Percentiles rank a stretch among this genome's conserved stretches.
Conservation (phyloP, 2,888 invertebrate species). For the Pachymerium ferrugineum region DNA sequence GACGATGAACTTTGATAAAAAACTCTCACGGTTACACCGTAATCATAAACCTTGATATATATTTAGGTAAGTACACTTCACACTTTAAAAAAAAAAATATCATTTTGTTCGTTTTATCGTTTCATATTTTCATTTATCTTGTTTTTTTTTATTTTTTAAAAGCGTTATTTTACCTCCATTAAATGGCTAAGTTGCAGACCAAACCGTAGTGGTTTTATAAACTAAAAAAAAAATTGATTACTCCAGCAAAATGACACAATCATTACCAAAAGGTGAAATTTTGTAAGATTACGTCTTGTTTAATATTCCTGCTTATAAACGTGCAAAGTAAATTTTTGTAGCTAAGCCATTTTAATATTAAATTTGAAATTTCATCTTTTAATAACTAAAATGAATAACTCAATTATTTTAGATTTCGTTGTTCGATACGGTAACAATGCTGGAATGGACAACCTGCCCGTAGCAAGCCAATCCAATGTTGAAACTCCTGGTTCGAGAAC, state of each 20-base stretch:
- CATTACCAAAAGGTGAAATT: not conserved
- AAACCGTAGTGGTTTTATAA: too few species aligned
- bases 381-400: too few species aligned
- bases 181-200: not conserved
- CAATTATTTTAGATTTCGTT: not conserved
- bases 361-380: not conserved
- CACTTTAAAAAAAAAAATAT: not conserved
- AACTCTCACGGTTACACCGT: not conserved
- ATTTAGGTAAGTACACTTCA: not conserved
- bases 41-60: not conserved
- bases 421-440: conserved; percentile 1
- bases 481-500: not conserved
- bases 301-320: too few species aligned
- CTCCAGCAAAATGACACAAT: not conserved
- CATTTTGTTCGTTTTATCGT: not conserved
- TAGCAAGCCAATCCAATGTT: not conserved
- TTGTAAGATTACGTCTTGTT: not conserved
- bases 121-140: not conserved
- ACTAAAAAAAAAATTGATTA: not conserved
- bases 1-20: not conserved
- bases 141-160: not conserved
- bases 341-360: not conserved
- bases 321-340: too few species aligned
- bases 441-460: conserved; percentile 23
- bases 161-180: not conserved